A percentile compares a stretch with the other conserved stretches of the same genome.
Conservation (phyloP, 2,888 invertebrate genomes). For the Scrobipalpa costella region DNA sequence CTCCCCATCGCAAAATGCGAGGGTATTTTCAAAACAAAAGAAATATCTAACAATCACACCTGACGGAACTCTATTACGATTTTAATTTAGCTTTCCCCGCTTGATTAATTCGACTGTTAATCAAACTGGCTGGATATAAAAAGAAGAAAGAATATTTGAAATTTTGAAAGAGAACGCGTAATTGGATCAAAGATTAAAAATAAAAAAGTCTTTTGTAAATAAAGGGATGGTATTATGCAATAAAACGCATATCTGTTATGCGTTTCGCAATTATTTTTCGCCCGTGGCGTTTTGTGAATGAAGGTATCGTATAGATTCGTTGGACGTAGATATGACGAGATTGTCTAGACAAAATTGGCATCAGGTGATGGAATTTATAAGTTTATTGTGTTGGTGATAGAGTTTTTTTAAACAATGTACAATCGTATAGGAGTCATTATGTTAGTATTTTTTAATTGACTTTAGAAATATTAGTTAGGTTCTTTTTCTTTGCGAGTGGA, state of each 20-base stretch:
- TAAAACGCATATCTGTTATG: conserved; percentile 36
- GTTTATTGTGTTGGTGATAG: too few species aligned
- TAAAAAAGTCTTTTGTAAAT: conserved; percentile 41
- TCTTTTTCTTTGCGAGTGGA: too few species aligned
- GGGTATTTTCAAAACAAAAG: conserved; percentile 13
- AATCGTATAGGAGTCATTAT: too few species aligned
- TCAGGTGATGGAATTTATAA: too few species aligned
- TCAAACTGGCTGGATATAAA: conserved; percentile 46
- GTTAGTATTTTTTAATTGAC: too few species aligned
- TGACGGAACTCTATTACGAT: conserved; percentile 35
- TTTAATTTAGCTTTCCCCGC: conserved; percentile 38
- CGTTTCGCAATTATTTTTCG: conserved; percentile 40
- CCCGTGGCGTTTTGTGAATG: conserved; percentile 27
- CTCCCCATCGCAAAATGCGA: background rate
- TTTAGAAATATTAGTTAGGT: too few species aligned
- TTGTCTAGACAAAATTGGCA: background rate
- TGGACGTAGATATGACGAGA: too few species aligned
- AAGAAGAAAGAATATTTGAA: conserved; percentile 44
- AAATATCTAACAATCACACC: conserved; percentile 23
- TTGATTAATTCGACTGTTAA: conserved; percentile 63
- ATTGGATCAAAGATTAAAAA: conserved; percentile 54
- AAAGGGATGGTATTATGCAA: conserved; percentile 34
- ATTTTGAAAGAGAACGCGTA: conserved; percentile 48
- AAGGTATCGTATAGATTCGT: background rate
- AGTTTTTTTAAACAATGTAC: too few species aligned